phyloP scores from a whole-genome alignment of 92 coral and sea anemone genomes.

The Muricea muricata region DNA sequence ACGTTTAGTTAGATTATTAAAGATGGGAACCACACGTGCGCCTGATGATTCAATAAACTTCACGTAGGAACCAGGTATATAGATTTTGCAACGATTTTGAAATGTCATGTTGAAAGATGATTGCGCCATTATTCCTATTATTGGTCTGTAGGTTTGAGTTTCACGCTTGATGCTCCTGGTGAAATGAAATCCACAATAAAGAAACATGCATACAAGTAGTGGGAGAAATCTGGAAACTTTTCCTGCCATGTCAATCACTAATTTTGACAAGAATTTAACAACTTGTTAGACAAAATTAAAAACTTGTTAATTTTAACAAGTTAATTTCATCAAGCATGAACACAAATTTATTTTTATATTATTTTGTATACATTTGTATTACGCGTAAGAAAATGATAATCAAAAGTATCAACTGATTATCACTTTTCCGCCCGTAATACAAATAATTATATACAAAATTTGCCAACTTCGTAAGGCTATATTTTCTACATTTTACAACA shows the following conservation, averaged over 20 bases:
- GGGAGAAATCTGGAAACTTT: background rate
- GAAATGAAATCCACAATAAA: background rate
- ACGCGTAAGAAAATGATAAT: no score
- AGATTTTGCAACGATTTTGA: constrained; percentile 42
- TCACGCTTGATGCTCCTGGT: background rate
- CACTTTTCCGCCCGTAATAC: no score
- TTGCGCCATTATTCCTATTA: background rate
- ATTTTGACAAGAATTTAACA: no score
- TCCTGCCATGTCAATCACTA: background rate
- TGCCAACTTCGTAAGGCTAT: no score
- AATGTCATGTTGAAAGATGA: background rate
- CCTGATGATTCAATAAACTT: constrained; percentile 58
- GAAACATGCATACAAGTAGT: background rate
- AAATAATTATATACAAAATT: no score
- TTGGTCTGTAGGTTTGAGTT: background rate
- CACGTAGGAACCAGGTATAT: constrained; percentile 58
- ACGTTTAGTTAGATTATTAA: constrained; percentile 69
- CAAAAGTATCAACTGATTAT: no score
- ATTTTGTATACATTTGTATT: no score
- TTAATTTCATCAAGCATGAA: no score
- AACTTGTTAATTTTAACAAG: no score
- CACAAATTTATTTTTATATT: no score
- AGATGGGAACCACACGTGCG: constrained; percentile 60
- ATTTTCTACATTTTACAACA: no score
- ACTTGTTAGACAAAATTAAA: no score